phyloP scores from a whole-genome alignment of 1,140 invertebrate species.

The Sarcophaga peregrina region DNA sequence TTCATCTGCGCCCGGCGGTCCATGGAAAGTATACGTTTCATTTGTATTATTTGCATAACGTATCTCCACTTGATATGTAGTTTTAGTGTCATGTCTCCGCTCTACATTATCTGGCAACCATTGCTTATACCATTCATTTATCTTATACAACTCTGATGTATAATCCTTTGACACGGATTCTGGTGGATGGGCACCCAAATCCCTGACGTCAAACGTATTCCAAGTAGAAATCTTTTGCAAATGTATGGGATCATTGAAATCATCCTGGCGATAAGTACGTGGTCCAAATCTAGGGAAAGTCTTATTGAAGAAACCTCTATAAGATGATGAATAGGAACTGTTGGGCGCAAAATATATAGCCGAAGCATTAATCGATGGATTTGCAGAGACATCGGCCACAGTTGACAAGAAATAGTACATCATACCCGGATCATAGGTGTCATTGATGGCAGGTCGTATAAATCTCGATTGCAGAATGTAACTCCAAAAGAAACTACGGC shows the following conservation, averaged over 20 bases:
- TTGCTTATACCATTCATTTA: slow-evolving; percentile 91
- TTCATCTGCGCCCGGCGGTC: slow-evolving; percentile 90
- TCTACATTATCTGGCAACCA: slow-evolving; percentile 90
- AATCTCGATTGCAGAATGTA: slow-evolving; percentile 93
- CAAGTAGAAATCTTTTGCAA: slow-evolving; percentile 90
- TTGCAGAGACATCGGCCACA: slow-evolving; percentile 93
- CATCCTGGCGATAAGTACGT: slow-evolving; percentile 88
- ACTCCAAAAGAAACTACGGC: slow-evolving; percentile 94
- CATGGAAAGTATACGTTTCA: slow-evolving; percentile 94
- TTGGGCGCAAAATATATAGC: slow-evolving; percentile 95
- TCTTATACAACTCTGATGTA: slow-evolving; percentile 88
- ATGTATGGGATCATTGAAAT: slow-evolving; percentile 95
- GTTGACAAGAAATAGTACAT: slow-evolving; percentile 98
- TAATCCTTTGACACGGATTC: slow-evolving; percentile 86
- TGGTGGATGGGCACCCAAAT: slow-evolving; percentile 83
- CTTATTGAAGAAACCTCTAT: slow-evolving; percentile 96
- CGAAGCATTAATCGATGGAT: slow-evolving; percentile 92
- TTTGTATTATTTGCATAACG: slow-evolving; percentile 96
- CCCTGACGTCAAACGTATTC: slow-evolving; percentile 85
- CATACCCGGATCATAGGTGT: slow-evolving; percentile 95
- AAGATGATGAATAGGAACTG: slow-evolving; percentile 93
- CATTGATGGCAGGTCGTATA: slow-evolving; percentile 88
- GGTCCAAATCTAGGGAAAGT: slow-evolving; percentile 96
- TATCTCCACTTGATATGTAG: slow-evolving; percentile 89
- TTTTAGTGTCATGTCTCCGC: slow-evolving; percentile 91